Conservation (phyloP, 2,888 invertebrate genomes). For the Napeogenes sylphis region DNA sequence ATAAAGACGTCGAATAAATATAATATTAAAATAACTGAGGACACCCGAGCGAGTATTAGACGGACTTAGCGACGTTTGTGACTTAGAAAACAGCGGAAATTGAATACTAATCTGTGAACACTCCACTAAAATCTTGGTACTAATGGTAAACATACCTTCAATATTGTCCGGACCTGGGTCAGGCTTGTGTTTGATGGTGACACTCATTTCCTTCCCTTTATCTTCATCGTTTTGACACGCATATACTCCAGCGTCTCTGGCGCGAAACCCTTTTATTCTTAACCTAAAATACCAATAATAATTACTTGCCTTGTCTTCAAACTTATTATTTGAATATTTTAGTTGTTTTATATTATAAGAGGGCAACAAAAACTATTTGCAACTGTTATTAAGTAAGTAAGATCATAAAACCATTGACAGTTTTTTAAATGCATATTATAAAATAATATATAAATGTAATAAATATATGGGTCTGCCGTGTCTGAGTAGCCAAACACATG, state of each 20-base stretch:
- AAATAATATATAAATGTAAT: constrained; percentile 12
- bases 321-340: too few species aligned
- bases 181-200: constrained; percentile 50
- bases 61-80: constrained; percentile 17
- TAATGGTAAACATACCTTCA: constrained; percentile 45
- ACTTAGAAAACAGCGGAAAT: constrained; percentile 14
- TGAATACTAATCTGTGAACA: constrained; percentile 5
- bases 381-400: too few species aligned
- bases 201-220: constrained; percentile 46
- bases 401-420: too few species aligned
- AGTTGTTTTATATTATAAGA: too few species aligned
- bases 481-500: neutral
- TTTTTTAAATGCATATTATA: constrained; percentile 1
- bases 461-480: too few species aligned
- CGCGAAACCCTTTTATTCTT: constrained; percentile 65
- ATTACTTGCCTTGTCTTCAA: neutral
- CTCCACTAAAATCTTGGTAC: constrained; percentile 9
- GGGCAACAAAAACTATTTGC: too few species aligned
- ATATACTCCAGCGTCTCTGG: constrained; percentile 69
- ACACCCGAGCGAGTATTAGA: constrained; percentile 19
- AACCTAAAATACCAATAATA: constrained; percentile 47
- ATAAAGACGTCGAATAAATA: constrained; percentile 46
- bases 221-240: constrained; percentile 60
- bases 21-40: constrained; percentile 52
- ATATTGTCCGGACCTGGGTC: constrained; percentile 43